Base-by-base conservation (phyloP, 2,888 invertebrate genomes). In the Epistrophe eligans region DNA sequence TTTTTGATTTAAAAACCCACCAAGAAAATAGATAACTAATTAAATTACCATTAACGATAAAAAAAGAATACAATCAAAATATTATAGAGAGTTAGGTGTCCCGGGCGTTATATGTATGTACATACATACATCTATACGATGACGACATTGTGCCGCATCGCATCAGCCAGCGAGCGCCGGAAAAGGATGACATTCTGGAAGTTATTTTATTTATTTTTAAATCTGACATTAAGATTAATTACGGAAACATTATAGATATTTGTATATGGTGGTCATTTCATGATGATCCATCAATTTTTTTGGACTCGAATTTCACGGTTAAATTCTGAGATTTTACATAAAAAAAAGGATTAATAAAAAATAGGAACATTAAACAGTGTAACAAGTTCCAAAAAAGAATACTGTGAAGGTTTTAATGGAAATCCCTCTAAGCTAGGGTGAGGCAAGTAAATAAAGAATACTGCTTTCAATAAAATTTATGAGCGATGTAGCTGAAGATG, bases 221-320 rank as follows among this genome's bases (percentile, higher is more conserved):
- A 81, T 55, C 70, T 66, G 67, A 55, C 72, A 57, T 60, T 57
- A 52, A 66, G 74, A 71, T 84, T 62, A 77, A 73, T 77, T 73
- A 80, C 50, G 77, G 79, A 70, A 82, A 81, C 82, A 35, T 15
- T 7, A 62, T 35, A 24, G 19, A 19, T 52, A 28, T 28, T 55
- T 40, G n/a, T 24, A 24, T 28, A 24, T 83, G 83, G 71, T 79
- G 83, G 87, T 71, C 87, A 8, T 79, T 83, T 87, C n/a, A n/a
- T 55, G 79, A 83, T 87, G 87, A 83, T 87, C 79, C 83, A 79
- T 83, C 83, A 79, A 83, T 71, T 35, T 66, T 79, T 66, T 43
- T 43, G 48, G 77, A 87, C 55, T 87, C 87, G 83, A 87, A 87
- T 87, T 87, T 87, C 83, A 87, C 87, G 85, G 85, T 82, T 85